Base-by-base conservation (phyloP, 2,113 vertebrate genomes). In the Microtus pennsylvanicus region DNA sequence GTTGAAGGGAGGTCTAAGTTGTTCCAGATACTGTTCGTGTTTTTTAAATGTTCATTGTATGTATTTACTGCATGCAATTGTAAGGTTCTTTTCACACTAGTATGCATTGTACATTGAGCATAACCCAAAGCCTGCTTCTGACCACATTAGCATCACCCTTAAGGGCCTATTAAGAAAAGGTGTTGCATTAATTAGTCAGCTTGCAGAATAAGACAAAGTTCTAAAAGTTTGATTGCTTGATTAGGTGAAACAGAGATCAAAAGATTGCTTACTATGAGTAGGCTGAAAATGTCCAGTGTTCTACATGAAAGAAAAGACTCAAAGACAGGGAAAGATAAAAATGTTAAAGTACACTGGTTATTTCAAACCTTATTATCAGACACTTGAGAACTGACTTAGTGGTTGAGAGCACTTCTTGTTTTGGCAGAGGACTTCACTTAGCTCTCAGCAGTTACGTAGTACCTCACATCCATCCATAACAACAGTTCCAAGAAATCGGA, bases 71-170 rank as follows among this genome's bases (percentile, higher is more conserved):
- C 45, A 33, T 33, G 63, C 12, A 16, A 67, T 8, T 22, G 19
- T 13, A 2, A 87, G 19, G 21, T 35, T 69, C 52, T 26, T 70
- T 70, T 50, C 19, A 21, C 35, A 86, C 17, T n/a, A 50, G 11
- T 87, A n/a, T 70, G 10, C 65, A 87, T 9, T 70, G 21, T 7
- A 12, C 22, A 11, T n/a, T 50, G 63, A 87, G 30, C 16, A 69
- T 47, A 50, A 2, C 26, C 6, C 2, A 0, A 10, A 12, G 3
- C 30, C 85, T 12, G n/a, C 8, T 50, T 35, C 63, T 7, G 7
- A 35, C 42, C 42, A 33, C 38, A 86, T 47, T 86, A 22, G 5
- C 42, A n/a, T 52, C 67, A n/a, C 33, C 33, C 19, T 87, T 38
- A 30, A 21, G 65, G 42, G 11, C 6, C 33, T 50, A 50, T 74